Conservation (phyloP, 2,113 vertebrate species). For the Atractosteus spatula region DNA sequence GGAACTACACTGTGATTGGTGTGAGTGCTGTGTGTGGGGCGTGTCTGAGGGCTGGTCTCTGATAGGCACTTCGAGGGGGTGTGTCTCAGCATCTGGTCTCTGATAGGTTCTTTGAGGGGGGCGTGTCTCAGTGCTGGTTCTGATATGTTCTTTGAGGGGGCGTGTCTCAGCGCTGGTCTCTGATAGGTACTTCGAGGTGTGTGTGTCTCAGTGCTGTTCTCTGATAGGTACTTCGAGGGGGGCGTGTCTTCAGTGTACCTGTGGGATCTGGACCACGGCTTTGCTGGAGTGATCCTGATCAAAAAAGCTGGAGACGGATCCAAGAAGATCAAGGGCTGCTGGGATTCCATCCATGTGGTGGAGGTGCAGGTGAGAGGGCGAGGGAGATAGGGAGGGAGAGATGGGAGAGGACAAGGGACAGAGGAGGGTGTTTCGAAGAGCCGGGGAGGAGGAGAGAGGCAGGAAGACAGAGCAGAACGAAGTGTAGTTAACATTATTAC, state of each 20-base stretch:
- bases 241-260: slow-evolving; percentile 98
- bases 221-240: slow-evolving; percentile 93
- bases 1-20: no score
- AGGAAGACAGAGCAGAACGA: no score
- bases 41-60: no score
- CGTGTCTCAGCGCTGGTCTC: slow-evolving; percentile 62
- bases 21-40: no score
- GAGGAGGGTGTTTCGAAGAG: no score
- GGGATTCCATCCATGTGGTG: slow-evolving; percentile 99
- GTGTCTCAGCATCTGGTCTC: no score
- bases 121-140: background rate
- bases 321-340: slow-evolving; percentile 99
- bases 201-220: slow-evolving; percentile 6
- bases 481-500: no score
- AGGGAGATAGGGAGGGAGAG: background rate
- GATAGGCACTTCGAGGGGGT: no score
- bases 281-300: slow-evolving; percentile 97
- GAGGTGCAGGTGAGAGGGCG: slow-evolving; percentile 87
- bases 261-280: slow-evolving; percentile 98
- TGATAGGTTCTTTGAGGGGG: background rate
- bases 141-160: slow-evolving; percentile 61
- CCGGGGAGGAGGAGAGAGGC: no score
- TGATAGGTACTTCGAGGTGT: background rate
- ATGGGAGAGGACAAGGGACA: no score
- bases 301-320: slow-evolving; percentile 98